Percentiles rank a stretch among this genome's conserved stretches.
Conservation (phyloP, 64 coral and sea anemone species). For the Montipora cactus region DNA sequence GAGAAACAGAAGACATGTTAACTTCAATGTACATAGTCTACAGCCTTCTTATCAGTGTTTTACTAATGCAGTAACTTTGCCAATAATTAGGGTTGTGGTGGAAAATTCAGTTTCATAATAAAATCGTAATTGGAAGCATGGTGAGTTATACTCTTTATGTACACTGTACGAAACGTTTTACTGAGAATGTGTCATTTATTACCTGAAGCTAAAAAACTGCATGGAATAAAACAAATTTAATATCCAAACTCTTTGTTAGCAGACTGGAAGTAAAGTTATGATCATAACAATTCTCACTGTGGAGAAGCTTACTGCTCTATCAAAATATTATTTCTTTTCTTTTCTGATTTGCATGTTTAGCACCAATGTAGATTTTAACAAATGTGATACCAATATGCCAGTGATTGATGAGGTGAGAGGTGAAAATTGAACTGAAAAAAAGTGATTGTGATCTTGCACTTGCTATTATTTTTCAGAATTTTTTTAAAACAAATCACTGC, state of each 20-base stretch:
- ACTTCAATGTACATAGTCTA: neutral
- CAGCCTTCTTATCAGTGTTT: neutral
- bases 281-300: too few relatives aligned
- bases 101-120: neutral
- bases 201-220: neutral
- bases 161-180: neutral
- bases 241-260: too few relatives aligned
- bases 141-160: neutral
- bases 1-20: neutral
- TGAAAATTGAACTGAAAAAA: neutral
- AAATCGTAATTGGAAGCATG: neutral
- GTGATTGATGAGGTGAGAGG: neutral
- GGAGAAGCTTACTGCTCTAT: too few relatives aligned
- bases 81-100: neutral
- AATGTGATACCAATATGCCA: neutral
- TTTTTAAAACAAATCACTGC: conserved; percentile 2
- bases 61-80: neutral
- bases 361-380: neutral
- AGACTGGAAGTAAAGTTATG: too few relatives aligned
- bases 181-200: neutral
- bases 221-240: neutral
- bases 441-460: neutral
- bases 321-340: too few relatives aligned
- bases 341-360: neutral
- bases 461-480: neutral